These are phyloP conservation scores for Chaetodon trifasciatus DNA, from an alignment of 2,797 vertebrate genomes.

Conservation along the genomic window DNA sequence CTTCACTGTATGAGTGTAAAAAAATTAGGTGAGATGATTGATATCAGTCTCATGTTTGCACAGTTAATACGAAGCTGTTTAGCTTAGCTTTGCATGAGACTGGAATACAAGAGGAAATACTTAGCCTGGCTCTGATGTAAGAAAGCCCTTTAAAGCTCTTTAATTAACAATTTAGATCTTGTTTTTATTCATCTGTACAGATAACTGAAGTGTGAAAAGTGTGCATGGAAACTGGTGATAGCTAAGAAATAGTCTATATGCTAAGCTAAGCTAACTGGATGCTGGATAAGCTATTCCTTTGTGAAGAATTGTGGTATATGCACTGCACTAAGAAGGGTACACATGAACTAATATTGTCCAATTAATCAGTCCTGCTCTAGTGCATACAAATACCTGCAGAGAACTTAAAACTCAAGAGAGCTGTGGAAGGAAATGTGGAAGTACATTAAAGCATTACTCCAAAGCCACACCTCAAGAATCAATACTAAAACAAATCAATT, in stretches of 20 bases:
- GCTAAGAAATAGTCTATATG: too few species aligned
- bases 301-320: background rate
- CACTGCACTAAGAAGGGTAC: background rate
- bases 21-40: background rate
- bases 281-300: too few species aligned
- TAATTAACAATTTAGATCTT: background rate
- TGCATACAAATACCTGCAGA: background rate
- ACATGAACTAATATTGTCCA: background rate
- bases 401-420: too few species aligned
- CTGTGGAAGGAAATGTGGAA: background rate
- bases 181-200: background rate
- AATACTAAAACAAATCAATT: conserved; percentile 13
- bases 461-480: conserved; percentile 17
- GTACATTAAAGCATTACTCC: background rate
- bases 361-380: background rate
- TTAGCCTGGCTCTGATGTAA: background rate
- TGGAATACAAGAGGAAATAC: background rate
- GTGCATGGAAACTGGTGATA: background rate
- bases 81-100: background rate
- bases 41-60: background rate
- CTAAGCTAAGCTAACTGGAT: background rate
- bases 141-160: background rate
- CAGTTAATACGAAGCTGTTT: background rate
- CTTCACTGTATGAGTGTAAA: background rate
- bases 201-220: background rate